Evolutionary conservation across 2,113 vertebrate species (phyloP).

Genomic region (Saccopteryx leptura): DNA sequence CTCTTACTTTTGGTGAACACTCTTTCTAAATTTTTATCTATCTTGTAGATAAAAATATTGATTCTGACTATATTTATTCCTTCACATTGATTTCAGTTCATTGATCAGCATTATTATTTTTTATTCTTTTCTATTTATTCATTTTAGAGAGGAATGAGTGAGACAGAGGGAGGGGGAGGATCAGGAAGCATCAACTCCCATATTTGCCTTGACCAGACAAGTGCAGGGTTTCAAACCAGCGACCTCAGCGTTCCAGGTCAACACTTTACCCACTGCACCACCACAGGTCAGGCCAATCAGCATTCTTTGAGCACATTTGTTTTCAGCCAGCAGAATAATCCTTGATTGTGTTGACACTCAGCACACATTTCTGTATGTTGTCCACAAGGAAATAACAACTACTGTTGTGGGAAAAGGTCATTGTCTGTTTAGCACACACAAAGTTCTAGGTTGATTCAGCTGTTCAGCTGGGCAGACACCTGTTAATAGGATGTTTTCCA

Average conservation of each 20-base stretch:
- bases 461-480: conserved; percentile 73
- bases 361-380: conserved; percentile 41
- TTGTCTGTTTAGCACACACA: conserved; percentile 70
- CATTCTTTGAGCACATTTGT: not conserved
- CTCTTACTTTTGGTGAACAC: not conserved
- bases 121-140: no score
- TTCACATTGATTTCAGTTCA: conserved; percentile 52
- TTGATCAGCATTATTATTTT: not conserved
- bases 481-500: conserved; percentile 64
- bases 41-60: conserved; percentile 13
- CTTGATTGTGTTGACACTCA: conserved; percentile 48
- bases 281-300: not conserved
- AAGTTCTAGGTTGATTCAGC: conserved; percentile 66
- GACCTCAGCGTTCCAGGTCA: no score
- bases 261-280: no score
- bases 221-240: no score
- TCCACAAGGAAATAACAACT: conserved; percentile 58
- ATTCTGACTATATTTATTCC: conserved; percentile 22
- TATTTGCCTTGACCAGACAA: no score
- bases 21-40: conserved; percentile 26
- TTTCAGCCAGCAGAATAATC: conserved; percentile 53
- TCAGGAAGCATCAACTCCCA: no score
- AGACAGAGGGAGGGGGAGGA: no score
- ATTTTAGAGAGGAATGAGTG: no score
- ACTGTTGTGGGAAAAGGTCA: conserved; percentile 74